Evolutionary conservation across 2,113 vertebrate genomes (phyloP).

Genomic region (Ceyx melanurus): DNA sequence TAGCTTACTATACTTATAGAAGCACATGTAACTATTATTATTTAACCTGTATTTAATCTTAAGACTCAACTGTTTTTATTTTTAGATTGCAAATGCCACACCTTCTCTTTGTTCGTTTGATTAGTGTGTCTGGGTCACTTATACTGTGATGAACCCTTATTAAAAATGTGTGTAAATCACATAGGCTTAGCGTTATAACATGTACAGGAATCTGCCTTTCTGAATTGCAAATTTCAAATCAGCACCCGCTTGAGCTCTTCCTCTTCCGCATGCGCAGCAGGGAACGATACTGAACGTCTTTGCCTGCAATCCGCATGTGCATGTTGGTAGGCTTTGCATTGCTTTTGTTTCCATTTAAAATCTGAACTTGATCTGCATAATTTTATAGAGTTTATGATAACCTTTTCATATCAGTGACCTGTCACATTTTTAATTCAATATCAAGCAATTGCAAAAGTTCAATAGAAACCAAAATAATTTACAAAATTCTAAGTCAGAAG

Average conservation of each 20-base stretch:
- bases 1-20: background rate
- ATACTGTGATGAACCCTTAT: background rate
- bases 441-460: background rate
- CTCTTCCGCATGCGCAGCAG: accelerated
- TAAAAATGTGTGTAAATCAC: background rate
- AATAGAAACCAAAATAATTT: background rate
- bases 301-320: background rate
- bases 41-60: background rate
- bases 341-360: background rate
- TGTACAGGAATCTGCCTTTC: background rate
- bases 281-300: background rate
- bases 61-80: background rate
- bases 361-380: background rate
- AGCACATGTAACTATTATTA: background rate
- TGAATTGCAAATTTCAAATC: background rate
- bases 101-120: background rate
- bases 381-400: background rate
- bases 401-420: background rate
- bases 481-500: background rate
- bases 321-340: background rate
- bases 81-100: background rate
- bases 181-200: background rate
- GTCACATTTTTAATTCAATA: background rate
- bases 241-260: accelerated
- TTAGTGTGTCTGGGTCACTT: background rate